Conservation (phyloP, 2,797 vertebrate genomes). For the Melanitta fusca region DNA sequence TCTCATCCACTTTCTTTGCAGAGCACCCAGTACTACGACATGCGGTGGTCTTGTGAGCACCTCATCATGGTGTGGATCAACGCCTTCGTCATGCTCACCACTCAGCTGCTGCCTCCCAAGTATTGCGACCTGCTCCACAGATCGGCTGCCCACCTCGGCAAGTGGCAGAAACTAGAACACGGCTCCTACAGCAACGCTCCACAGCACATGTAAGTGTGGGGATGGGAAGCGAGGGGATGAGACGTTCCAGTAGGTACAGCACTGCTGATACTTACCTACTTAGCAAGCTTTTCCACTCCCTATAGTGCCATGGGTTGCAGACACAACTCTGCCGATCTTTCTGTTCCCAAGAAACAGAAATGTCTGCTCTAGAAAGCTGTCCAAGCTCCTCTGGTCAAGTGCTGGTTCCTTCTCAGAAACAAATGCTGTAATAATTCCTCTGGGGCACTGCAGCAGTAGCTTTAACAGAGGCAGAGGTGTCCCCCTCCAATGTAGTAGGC, state of each 20-base stretch:
- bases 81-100: slow-evolving; percentile 98
- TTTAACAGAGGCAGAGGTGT: neutral
- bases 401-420: neutral
- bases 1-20: slow-evolving; percentile 76
- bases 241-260: neutral
- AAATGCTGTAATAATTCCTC: neutral
- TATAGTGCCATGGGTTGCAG: neutral
- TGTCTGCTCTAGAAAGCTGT: neutral
- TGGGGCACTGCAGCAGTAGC: neutral
- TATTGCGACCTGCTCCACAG: slow-evolving; percentile 98
- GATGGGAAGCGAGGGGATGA: neutral
- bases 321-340: neutral
- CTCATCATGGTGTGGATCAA: slow-evolving; percentile 99
- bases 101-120: slow-evolving; percentile 94
- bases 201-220: slow-evolving; percentile 93
- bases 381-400: neutral
- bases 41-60: slow-evolving; percentile 99
- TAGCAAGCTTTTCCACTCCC: neutral
- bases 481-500: neutral
- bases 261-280: neutral
- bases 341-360: neutral
- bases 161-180: slow-evolving; percentile 97
- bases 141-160: slow-evolving; percentile 94
- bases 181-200: slow-evolving; percentile 97
- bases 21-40: slow-evolving; percentile 99